Conservation (phyloP, 2,113 vertebrate genomes). For the human region DNA sequence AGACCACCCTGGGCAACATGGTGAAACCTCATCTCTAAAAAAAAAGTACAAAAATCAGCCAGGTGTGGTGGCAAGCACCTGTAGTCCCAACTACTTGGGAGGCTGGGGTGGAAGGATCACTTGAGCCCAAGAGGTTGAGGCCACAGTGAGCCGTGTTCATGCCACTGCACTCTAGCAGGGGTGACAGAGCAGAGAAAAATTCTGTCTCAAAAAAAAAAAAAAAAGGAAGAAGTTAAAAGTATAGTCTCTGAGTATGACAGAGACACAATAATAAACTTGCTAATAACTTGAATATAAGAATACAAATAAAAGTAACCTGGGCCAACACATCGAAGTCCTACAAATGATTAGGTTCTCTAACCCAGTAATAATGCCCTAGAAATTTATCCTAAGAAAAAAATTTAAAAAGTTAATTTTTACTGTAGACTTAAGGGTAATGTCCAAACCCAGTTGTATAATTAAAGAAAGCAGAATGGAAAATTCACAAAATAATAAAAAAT, state of each 20-base stretch:
- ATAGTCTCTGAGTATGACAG: neutral
- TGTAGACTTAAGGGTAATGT: slow-evolving; percentile 7
- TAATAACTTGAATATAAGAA: neutral
- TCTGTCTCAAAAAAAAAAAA: too few relatives aligned
- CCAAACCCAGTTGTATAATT: neutral
- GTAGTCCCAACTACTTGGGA: too few relatives aligned
- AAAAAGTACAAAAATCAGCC: too few relatives aligned
- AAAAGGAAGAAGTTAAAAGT: slow-evolving; percentile 6
- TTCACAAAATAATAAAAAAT: neutral
- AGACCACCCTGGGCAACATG: too few relatives aligned
- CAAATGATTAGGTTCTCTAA: slow-evolving; percentile 17
- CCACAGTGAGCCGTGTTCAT: too few relatives aligned
- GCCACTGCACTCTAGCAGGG: too few relatives aligned
- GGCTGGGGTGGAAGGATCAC: too few relatives aligned
- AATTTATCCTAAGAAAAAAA: slow-evolving; percentile 31
- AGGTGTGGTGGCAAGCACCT: too few relatives aligned
- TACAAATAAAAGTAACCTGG: slow-evolving; percentile 25
- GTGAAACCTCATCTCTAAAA: too few relatives aligned
- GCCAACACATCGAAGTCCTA: neutral
- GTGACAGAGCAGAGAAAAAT: too few relatives aligned
- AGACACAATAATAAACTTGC: neutral
- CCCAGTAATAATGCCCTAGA: neutral
- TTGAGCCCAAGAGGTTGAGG: too few relatives aligned
- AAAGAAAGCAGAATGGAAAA: neutral
- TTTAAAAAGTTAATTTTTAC: slow-evolving; percentile 20